Conservation (phyloP, 1,140 invertebrate species). For the Neodiprion lecontei region DNA sequence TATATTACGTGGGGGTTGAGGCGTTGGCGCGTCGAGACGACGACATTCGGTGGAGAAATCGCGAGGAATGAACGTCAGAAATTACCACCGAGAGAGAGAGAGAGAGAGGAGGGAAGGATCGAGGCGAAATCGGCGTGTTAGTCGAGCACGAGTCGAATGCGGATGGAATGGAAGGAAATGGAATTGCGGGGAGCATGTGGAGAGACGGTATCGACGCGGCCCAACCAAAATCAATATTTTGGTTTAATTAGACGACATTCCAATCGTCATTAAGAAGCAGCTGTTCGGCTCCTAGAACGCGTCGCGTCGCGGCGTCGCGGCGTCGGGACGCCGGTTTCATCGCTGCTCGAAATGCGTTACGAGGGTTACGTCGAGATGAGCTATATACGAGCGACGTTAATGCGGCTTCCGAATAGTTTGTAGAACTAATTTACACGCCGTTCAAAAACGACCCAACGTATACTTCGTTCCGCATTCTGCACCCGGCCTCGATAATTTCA, state of each 20-base stretch:
- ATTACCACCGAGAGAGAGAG: background rate
- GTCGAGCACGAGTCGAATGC: background rate
- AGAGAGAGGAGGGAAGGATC: background rate
- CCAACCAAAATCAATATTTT: background rate
- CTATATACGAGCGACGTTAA: background rate
- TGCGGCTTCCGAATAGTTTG: conserved; percentile 1
- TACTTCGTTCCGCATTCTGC: background rate
- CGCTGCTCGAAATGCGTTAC: background rate
- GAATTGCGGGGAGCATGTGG: background rate
- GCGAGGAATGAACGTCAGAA: conserved; percentile 4
- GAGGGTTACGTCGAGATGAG: background rate
- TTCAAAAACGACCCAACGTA: no score
- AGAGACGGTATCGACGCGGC: background rate
- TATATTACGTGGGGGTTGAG: conserved; percentile 3
- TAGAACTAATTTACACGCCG: background rate
- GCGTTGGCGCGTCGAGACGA: background rate
- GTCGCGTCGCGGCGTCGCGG: background rate
- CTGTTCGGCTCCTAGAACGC: background rate
- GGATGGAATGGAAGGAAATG: background rate
- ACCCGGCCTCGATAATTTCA: background rate
- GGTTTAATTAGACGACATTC: conserved; percentile 7
- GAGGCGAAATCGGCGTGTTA: no score
- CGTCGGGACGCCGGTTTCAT: background rate
- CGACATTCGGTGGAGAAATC: background rate
- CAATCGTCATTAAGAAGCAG: conserved; percentile 5